Conservation (phyloP, 2,888 invertebrate genomes). For the Portevinia maculata region DNA sequence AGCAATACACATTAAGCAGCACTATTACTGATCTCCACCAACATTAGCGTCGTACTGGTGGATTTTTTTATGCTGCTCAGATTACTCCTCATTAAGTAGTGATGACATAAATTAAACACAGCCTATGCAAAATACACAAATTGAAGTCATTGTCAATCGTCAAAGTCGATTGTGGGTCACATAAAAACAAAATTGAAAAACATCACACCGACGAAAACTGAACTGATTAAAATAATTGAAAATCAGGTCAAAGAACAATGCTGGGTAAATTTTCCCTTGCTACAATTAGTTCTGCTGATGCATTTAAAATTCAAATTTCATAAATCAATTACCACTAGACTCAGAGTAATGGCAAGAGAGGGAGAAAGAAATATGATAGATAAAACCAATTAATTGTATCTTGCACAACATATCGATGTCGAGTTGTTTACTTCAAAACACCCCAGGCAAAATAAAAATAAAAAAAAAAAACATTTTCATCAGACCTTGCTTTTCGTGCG, state of each 20-base stretch:
- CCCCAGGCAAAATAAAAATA: background rate
- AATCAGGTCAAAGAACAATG: slow-evolving; percentile 65
- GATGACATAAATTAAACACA: no score
- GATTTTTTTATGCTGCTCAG: no score
- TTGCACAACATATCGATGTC: slow-evolving; percentile 32
- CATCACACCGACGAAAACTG: slow-evolving; percentile 1
- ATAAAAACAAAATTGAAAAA: slow-evolving; percentile 31
- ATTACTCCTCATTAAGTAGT: no score
- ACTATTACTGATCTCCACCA: no score
- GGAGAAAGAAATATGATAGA: background rate
- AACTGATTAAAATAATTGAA: slow-evolving; percentile 34
- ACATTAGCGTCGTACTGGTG: no score
- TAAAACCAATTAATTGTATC: slow-evolving; percentile 24
- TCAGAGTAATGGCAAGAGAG: background rate
- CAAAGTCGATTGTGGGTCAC: slow-evolving; percentile 48
- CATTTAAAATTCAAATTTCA: slow-evolving; percentile 47
- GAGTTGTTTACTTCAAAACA: slow-evolving; percentile 40
- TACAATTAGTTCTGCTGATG: slow-evolving; percentile 56
- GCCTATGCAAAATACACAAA: no score
- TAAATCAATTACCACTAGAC: slow-evolving; percentile 48
- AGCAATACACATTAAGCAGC: no score
- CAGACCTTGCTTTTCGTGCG: slow-evolving; percentile 28
- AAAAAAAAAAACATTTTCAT: slow-evolving; percentile 23
- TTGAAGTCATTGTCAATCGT: slow-evolving; percentile 57
- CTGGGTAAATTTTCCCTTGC: slow-evolving; percentile 38